Conservation (phyloP, 2,797 vertebrate species). For the Tokudaia tokunoshimensis region DNA sequence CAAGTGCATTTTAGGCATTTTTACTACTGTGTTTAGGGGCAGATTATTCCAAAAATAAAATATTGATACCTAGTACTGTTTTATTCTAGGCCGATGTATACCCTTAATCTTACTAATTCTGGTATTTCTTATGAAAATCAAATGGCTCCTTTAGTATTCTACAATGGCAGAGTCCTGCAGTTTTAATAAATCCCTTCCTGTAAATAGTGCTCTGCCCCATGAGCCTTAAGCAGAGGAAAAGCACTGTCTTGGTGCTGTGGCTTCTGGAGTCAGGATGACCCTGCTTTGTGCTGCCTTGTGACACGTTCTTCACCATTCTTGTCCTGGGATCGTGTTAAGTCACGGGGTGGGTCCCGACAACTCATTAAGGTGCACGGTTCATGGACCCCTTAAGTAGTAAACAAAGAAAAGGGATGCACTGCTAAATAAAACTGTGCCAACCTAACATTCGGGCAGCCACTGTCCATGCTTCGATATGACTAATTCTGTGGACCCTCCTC, state of each 20-base stretch:
- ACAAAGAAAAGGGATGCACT: background rate
- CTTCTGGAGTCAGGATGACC: background rate
- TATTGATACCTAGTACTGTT: background rate
- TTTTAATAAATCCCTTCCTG: background rate
- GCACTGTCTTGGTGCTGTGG: background rate
- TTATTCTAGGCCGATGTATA: constrained; percentile 10
- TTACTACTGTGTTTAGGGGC: constrained; percentile 16
- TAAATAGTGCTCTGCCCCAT: background rate
- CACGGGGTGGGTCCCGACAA: background rate
- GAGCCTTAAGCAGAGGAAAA: background rate
- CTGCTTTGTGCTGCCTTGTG: background rate
- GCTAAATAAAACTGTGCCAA: background rate
- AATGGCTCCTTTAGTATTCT: background rate
- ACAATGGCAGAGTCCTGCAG: background rate
- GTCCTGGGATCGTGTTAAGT: background rate
- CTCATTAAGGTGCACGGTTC: background rate
- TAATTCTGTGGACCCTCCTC: background rate
- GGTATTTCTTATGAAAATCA: background rate
- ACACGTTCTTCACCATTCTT: background rate
- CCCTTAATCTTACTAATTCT: background rate
- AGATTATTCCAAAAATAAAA: constrained; percentile 43
- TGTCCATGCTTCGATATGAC: background rate
- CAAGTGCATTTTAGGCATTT: background rate
- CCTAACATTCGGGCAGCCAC: background rate
- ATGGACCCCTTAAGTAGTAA: background rate